phyloP scores from a whole-genome alignment of 53 echinoderm and acorn worm species.

The Paracentrotus lividus region DNA sequence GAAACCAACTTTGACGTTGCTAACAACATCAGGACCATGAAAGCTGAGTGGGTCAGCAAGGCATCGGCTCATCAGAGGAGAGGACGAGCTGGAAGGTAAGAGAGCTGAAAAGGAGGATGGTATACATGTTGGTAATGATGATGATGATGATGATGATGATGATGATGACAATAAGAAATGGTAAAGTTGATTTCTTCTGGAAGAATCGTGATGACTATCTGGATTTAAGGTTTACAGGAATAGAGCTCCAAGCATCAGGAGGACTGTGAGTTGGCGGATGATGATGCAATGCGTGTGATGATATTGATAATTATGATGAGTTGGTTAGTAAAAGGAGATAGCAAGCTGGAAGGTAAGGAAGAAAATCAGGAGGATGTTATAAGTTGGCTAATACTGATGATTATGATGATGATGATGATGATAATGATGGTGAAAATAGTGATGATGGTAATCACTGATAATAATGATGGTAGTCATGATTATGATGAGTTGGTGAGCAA shows the following conservation, averaged over 20 bases:
- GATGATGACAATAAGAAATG: neutral
- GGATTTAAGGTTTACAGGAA: too few relatives aligned
- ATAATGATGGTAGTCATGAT: neutral
- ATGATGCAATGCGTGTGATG: constrained; percentile 56
- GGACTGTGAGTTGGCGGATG: too few relatives aligned
- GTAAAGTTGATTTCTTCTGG: too few relatives aligned
- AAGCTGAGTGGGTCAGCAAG: constrained; percentile 95
- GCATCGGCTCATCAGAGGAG: constrained; percentile 90
- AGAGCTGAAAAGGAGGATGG: neutral
- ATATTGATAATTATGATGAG: constrained; percentile 3
- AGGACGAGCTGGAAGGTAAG: constrained; percentile 93
- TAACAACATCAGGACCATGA: constrained; percentile 89
- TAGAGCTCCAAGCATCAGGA: too few relatives aligned
- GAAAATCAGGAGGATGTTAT: too few relatives aligned
- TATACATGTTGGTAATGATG: neutral
- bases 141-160: constrained; percentile 15
- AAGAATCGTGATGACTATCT: too few relatives aligned
- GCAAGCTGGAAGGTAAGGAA: too few relatives aligned
- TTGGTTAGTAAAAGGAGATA: too few relatives aligned
- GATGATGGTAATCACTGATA: too few relatives aligned
- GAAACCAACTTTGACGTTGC: constrained; percentile 93
- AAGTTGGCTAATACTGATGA: neutral
- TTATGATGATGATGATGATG: neutral
- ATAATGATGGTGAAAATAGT: neutral
- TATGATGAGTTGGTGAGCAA: neutral